These are phyloP conservation scores for Papilio xuthus DNA, from an alignment of 1,140 invertebrate species.

Conservation along the genomic window DNA sequence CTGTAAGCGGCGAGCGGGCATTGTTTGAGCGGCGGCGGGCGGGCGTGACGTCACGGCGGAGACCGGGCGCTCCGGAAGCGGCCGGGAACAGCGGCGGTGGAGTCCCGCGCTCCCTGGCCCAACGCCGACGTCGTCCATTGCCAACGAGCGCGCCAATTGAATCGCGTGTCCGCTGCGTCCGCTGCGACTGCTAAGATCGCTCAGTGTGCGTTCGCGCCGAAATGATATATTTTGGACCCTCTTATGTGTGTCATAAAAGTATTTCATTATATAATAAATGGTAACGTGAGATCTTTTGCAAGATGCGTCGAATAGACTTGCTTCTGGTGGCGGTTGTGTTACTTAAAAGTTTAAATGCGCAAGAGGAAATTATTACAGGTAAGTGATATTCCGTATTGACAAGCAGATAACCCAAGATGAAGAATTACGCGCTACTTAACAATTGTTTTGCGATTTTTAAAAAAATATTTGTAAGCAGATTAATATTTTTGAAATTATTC, in stretches of 20 bases:
- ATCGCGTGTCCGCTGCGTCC: slow-evolving; percentile 68
- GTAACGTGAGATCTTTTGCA: slow-evolving; percentile 50
- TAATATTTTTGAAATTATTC: background rate
- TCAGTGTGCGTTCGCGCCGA: slow-evolving; percentile 60
- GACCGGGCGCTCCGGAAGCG: slow-evolving; percentile 69
- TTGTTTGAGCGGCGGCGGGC: slow-evolving; percentile 56
- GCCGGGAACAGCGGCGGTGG: slow-evolving; percentile 60
- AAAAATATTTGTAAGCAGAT: too few relatives aligned
- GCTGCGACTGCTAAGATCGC: slow-evolving; percentile 58
- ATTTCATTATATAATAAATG: slow-evolving; percentile 12
- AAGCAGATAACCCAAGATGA: background rate
- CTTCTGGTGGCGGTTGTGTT: slow-evolving; percentile 48
- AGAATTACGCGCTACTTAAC: background rate
- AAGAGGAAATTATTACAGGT: slow-evolving; percentile 55
- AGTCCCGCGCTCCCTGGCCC: slow-evolving; percentile 69
- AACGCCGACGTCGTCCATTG: slow-evolving; percentile 65
- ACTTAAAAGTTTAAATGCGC: slow-evolving; percentile 48
- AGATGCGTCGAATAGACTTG: slow-evolving; percentile 56
- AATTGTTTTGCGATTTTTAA: background rate
- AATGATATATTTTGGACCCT: slow-evolving; percentile 56
- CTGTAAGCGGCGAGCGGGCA: slow-evolving; percentile 47
- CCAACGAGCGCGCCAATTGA: slow-evolving; percentile 73
- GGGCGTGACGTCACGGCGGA: slow-evolving; percentile 63
- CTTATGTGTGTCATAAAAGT: slow-evolving; percentile 46
- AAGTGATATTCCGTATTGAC: slow-evolving; percentile 39